Conservation (phyloP, 2,888 invertebrate genomes). For the Hemistola chrysoprasaria region DNA sequence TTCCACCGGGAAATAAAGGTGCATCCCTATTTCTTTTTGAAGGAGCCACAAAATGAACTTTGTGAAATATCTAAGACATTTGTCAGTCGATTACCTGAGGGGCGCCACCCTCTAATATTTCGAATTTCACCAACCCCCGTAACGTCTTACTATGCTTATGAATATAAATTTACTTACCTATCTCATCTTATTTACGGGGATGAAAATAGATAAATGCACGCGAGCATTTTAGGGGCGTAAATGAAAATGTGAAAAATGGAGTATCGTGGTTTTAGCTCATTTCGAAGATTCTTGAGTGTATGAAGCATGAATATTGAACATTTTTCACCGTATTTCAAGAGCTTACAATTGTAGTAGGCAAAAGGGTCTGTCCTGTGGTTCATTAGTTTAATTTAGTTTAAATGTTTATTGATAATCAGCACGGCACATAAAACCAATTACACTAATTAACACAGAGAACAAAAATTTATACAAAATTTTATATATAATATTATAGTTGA, state of each 20-base stretch:
- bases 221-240: conserved; percentile 20
- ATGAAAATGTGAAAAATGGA: conserved; percentile 20
- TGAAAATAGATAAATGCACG: conserved; percentile 28
- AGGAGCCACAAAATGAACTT: conserved; percentile 72
- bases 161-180: conserved; percentile 68
- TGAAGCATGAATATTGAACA: neutral
- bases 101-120: conserved; percentile 65
- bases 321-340: too few relatives aligned
- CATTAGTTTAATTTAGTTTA: too few relatives aligned
- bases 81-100: conserved; percentile 79
- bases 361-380: too few relatives aligned
- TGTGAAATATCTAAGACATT: conserved; percentile 78
- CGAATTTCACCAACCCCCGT: conserved; percentile 60
- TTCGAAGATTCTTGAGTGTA: neutral
- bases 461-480: too few relatives aligned
- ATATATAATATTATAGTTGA: too few relatives aligned
- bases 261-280: conserved; percentile 1
- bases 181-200: conserved; percentile 48
- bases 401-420: too few relatives aligned
- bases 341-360: too few relatives aligned
- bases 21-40: conserved; percentile 37
- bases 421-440: too few relatives aligned
- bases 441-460: too few relatives aligned
- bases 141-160: conserved; percentile 64
- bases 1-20: conserved; percentile 13